A percentile compares a stretch with the other conserved stretches of the same genome.
These are phyloP conservation scores for Acipenser ruthenus DNA, from an alignment of 2,797 vertebrate species.

Conservation along the genomic window DNA sequence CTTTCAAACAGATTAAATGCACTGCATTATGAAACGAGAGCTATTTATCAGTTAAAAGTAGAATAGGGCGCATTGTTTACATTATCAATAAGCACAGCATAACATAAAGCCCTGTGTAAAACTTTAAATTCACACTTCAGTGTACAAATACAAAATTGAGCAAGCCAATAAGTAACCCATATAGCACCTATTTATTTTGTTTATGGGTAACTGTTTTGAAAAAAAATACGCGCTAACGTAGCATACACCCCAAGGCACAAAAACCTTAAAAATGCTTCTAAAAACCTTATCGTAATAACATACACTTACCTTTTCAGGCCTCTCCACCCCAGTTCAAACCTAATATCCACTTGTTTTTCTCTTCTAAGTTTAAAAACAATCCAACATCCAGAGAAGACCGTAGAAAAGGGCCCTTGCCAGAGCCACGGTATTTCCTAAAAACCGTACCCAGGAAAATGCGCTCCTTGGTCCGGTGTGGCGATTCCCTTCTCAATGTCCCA, in stretches of 20 bases:
- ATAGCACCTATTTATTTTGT: too few relatives aligned
- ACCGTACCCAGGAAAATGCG: conserved; percentile 63
- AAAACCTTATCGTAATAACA: conserved; percentile 11
- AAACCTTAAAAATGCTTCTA: conserved; percentile 22
- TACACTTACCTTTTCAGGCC: conserved; percentile 63
- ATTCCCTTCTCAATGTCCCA: conserved; percentile 66
- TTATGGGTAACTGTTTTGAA: too few relatives aligned
- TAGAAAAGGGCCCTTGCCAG: conserved; percentile 70
- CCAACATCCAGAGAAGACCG: conserved; percentile 60
- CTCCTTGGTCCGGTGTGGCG: conserved; percentile 54
- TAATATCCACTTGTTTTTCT: conserved; percentile 36
- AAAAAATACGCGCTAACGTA: not conserved
- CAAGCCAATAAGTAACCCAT: too few relatives aligned
- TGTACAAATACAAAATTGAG: too few relatives aligned
- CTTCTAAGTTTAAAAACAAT: conserved; percentile 48
- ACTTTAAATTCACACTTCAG: not conserved
- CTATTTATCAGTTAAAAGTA: not conserved
- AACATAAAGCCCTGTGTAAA: conserved; percentile 44
- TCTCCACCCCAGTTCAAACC: conserved; percentile 46
- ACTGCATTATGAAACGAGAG: too few relatives aligned
- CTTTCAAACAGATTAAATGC: too few relatives aligned
- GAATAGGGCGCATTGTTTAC: conserved; percentile 17
- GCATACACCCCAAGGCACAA: not conserved
- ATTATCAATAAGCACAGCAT: conserved; percentile 25
- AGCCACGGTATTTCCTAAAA: conserved; percentile 85